Conservation (phyloP, 2,888 invertebrate species). For the Onchidella celtica region DNA sequence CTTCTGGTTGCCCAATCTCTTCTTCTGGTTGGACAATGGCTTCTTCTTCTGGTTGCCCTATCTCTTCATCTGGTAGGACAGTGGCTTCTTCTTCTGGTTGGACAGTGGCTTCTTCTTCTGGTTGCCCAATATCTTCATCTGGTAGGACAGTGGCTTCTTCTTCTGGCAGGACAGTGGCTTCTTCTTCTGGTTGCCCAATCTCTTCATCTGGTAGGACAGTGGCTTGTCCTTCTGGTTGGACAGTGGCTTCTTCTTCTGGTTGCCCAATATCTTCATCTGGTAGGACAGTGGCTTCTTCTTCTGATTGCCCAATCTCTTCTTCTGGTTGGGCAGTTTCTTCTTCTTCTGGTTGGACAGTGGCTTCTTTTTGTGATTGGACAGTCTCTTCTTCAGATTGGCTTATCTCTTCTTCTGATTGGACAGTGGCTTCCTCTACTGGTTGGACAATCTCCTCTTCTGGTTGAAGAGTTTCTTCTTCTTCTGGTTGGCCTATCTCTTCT, state of each 20-base stretch:
- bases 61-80: not conserved
- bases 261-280: not conserved
- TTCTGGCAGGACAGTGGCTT: not conserved
- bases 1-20: not conserved
- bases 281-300: not conserved
- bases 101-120: not conserved
- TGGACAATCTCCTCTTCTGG: too few relatives aligned
- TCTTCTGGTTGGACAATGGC: too few relatives aligned
- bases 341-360: not conserved
- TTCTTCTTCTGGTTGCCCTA: constrained; percentile 3
- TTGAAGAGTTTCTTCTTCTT: too few relatives aligned
- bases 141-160: not conserved
- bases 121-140: not conserved
- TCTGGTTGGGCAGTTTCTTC: not conserved
- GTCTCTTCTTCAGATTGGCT: not conserved
- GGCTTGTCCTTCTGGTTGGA: too few relatives aligned
- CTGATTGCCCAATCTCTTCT: not conserved
- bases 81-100: too few relatives aligned
- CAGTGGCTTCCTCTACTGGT: not conserved
- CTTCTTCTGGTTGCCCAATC: too few relatives aligned
- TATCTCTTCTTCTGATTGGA: not conserved
- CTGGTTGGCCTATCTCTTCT: not conserved
- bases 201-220: too few relatives aligned
- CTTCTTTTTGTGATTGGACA: too few relatives aligned
- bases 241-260: not conserved